Base-by-base conservation (phyloP, 2,797 vertebrate species). In the Chelmon rostratus region DNA sequence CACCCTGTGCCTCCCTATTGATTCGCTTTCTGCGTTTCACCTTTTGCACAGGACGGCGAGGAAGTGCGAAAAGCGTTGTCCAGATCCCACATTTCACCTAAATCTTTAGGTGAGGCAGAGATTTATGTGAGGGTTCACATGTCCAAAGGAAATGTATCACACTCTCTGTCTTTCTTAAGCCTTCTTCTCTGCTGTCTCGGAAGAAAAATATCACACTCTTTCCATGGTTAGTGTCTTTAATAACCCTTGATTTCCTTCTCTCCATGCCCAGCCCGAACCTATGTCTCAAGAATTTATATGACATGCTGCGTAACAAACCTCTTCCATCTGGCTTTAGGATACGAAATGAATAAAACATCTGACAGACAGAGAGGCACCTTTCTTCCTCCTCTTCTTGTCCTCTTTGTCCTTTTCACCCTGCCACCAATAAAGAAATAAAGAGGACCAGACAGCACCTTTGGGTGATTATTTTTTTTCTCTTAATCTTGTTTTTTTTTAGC, bases 261-360 rank as follows among this genome's bases (percentile, higher is more conserved):
- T 74, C 31, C 61, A 0, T 70, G 72, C 63, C 69, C 72, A 78
- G 57, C n/a, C 46, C 42, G 1, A 82, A 82, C 77, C 61, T 59
- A 35, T 64, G 69, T 76, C 83, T 85, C 25, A 74, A 86, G 79
- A 88, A 89, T 86, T 80, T 83, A 87, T 87, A 69, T 73, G 85
- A 83, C 86, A 44, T 58, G 47, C 77, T 69, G 82, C 58, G 74
- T 78, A 86, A 83, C 86, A 87, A 92, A 91, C 71, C 67, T 79
- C 84, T 86, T 79, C 90, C 89, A 90, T 89, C 89, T 92, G 92
- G 86, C 79, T 76, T 79, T 66, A 62, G 77, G 82, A 84, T 78
- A 81, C 59, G 72, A 75, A 86, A 90, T 88, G 81, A 90, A 86
- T 85, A 87, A 87, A 91, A 77, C 87, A 89, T 88, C 81, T 92